Conservation (phyloP, 2,797 vertebrate species). For the Emys orbicularis region DNA sequence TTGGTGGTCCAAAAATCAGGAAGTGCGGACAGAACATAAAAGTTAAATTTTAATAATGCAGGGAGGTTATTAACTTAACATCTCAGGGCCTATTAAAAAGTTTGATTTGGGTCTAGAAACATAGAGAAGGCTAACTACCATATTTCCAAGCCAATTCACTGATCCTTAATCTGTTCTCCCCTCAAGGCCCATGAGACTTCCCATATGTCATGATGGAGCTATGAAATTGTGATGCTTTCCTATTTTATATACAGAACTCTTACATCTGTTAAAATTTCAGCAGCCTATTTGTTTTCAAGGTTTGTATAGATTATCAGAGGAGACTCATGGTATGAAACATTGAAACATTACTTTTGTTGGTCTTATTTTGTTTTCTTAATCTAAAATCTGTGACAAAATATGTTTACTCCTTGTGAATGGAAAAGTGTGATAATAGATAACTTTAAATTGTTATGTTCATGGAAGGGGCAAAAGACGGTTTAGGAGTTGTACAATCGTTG, state of each 20-base stretch:
- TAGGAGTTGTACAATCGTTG: background rate
- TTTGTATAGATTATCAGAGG: background rate
- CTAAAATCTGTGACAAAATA: background rate
- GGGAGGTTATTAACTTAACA: no score
- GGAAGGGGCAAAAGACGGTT: background rate
- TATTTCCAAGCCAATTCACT: fast-evolving
- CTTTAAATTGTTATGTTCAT: background rate
- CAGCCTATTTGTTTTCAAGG: background rate
- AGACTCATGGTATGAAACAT: background rate
- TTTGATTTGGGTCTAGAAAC: background rate
- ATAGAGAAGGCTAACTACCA: background rate
- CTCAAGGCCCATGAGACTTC: background rate
- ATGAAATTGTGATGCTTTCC: background rate
- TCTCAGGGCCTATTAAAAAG: background rate
- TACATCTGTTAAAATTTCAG: background rate
- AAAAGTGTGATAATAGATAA: background rate
- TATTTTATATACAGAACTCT: background rate
- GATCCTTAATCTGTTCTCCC: background rate
- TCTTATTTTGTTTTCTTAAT: background rate
- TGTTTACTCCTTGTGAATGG: background rate
- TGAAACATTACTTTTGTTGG: background rate
- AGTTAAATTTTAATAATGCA: background rate
- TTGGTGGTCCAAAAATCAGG: background rate
- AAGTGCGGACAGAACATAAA: background rate
- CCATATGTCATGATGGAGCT: background rate